Evolutionary conservation across 2,797 vertebrate genomes (phyloP), one percentile per base, ranked within the genome.

Genomic region (Semaprochilodus insignis): DNA sequence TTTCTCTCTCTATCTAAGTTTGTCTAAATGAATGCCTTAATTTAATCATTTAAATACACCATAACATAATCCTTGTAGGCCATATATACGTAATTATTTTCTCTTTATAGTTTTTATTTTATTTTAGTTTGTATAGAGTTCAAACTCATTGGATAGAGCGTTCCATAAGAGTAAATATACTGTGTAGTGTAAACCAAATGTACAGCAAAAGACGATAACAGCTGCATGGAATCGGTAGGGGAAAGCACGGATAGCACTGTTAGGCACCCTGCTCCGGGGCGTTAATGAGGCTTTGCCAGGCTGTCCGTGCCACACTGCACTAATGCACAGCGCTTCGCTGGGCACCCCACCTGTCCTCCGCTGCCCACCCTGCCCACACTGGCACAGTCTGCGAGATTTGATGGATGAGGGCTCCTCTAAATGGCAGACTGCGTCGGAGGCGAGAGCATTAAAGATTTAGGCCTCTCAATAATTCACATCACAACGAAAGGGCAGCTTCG

Each of bases 401-500:
- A 84, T 25, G 63, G 66, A 78, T 85, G 70, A 76, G 70, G 74
- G 70, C 44, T 78, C 63, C 67, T 82, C 78, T 63, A 84, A 88
- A 86, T 77, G 83, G 76, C 83, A 81, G 81, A 74, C 80, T 75
- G 59, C 60, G 70, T 85, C 78, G 76, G 78, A 81, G 81, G 76
- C 51, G 55, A 4, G 54, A 70, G 62, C 86, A 88, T 90, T 88
- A 88, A 87, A 87, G 60, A 86, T 90, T 88, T 77, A 90, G 81
- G 74, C 76, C 80, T 54, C 81, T 88, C 82, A 88, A 87, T 88
- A 87, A 88, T 88, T 88, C 82, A 90, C 69, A 81, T 82, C 85
- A 78, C 84, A 82, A 82, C 81, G 73, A 88, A 85, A 86, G 81
- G 31, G 62, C 63, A 44, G 34, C n/a, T 7, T 66, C 31, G 15